Evolutionary conservation across 2,113 vertebrate genomes (phyloP).

Genomic region (Bujurquina vittata): DNA sequence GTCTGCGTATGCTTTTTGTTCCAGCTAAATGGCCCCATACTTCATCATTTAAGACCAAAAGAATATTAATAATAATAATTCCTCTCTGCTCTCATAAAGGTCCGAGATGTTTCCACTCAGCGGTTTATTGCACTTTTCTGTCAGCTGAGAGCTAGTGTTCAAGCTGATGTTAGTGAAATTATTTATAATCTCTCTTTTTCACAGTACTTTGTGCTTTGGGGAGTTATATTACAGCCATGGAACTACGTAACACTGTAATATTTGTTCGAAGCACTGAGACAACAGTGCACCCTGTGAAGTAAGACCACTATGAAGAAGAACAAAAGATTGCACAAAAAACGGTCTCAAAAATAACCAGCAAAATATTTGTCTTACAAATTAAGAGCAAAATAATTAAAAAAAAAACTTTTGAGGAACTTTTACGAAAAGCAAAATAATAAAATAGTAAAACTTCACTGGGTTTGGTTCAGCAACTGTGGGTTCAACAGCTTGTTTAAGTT

Average conservation of each 20-base stretch:
- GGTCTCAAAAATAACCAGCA: slow-evolving; percentile 76
- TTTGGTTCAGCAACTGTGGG: slow-evolving; percentile 41
- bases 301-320: slow-evolving; percentile 44
- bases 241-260: slow-evolving; percentile 42
- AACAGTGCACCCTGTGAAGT: slow-evolving; percentile 38
- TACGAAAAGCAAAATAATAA: slow-evolving; percentile 83
- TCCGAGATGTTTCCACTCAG: slow-evolving; percentile 13
- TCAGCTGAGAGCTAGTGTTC: slow-evolving; percentile 60
- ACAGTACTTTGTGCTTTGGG: slow-evolving; percentile 61
- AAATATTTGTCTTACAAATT: slow-evolving; percentile 76
- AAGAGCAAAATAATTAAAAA: slow-evolving; percentile 74
- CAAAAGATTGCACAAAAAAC: slow-evolving; percentile 76
- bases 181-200: slow-evolving; percentile 3
- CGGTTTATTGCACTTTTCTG: slow-evolving; percentile 64
- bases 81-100: slow-evolving; percentile 5
- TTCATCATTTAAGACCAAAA: neutral
- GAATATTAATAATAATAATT: neutral
- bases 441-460: slow-evolving; percentile 60
- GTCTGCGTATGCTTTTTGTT: neutral
- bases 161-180: slow-evolving; percentile 44
- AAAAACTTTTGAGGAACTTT: slow-evolving; percentile 73
- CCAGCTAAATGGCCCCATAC: slow-evolving; percentile 15
- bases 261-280: slow-evolving; percentile 57
- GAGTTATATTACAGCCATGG: slow-evolving; percentile 27
- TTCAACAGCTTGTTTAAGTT: slow-evolving; percentile 4